Evolutionary conservation across 2,888 invertebrate genomes (phyloP).

Genomic region (Lepidochitona cinerea): DNA sequence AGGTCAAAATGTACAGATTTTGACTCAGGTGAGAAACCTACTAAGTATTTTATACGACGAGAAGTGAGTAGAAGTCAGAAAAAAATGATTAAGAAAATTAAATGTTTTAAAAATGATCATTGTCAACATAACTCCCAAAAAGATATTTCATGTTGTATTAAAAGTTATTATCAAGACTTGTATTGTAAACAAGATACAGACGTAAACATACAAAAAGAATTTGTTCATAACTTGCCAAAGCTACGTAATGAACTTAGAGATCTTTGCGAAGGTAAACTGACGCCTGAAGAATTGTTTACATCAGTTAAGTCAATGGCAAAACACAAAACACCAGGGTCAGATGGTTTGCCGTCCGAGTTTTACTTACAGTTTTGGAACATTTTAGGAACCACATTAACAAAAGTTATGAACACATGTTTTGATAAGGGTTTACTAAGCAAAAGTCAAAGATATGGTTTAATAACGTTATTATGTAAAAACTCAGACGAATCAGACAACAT

Average conservation of each 20-base stretch:
- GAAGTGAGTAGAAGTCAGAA: neutral
- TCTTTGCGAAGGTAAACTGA: neutral
- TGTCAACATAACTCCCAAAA: neutral
- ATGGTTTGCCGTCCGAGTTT: neutral
- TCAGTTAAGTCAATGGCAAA: neutral
- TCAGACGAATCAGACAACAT: neutral
- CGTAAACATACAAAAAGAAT: neutral
- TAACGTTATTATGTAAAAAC: slow-evolving; percentile 1
- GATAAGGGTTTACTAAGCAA: neutral
- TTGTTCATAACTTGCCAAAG: neutral
- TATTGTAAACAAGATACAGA: neutral
- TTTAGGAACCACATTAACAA: neutral
- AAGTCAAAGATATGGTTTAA: neutral
- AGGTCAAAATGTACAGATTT: neutral
- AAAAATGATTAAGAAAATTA: neutral
- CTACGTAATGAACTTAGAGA: neutral
- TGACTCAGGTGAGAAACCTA: neutral
- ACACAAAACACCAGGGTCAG: neutral
- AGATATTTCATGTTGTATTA: neutral
- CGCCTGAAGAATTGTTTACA: neutral
- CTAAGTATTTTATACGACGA: neutral
- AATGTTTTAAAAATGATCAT: neutral
- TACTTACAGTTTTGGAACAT: neutral
- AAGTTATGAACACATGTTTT: neutral
- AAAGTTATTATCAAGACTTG: neutral